Base-by-base conservation (phyloP, 2,797 vertebrate genomes). In the Oophaga sylvatica region DNA sequence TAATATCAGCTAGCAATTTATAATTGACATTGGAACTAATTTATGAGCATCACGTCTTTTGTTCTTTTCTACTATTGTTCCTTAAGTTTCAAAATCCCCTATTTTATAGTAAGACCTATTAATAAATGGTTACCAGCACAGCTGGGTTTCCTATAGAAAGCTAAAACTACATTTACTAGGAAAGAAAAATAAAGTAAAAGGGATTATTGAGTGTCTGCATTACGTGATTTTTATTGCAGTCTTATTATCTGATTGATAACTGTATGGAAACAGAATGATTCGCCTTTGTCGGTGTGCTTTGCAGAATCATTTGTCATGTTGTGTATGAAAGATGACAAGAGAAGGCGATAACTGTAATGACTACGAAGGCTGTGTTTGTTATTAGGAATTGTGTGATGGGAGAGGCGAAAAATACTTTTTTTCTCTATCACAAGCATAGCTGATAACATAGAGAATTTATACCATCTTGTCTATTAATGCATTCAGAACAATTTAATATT, bases 231-330 rank as follows among this genome's bases (percentile, higher is more conserved):
- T 78, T 65, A 83, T 70, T 83, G 56, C 48, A 56, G 22, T 53
- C 35, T 76, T 76, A 76, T 48, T 56, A 83, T 13, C n/a, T 57
- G 86, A 87, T 77, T 75, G 82, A 88, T 88, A 76, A 76, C 57
- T 80, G 56, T 48, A 80, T 62, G 63, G 67, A 88, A 83, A 84
- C 73, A 71, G 53, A 80, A 77, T 84, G 63, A 85, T 85, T 76
- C 48, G 63, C 81, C 82, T 80, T 81, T 85, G 87, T 88, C 87
- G 80, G 75, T 63, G 62, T 75, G 56, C 80, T 88, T 75, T 75
- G 56, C 56, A 35, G 59, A 78, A 84, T 84, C 82, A 76, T 88
- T 88, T 85, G 87, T 88, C 87, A 70, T 88, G 76, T 80, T 79
- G 59, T 75, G 26, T 73, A 88, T 88, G 45, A 65, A 20, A 65